Percentiles rank a stretch among this genome's conserved stretches.
phyloP scores from a whole-genome alignment of 2,113 vertebrate species.

The Cyanoderma ruficeps region DNA sequence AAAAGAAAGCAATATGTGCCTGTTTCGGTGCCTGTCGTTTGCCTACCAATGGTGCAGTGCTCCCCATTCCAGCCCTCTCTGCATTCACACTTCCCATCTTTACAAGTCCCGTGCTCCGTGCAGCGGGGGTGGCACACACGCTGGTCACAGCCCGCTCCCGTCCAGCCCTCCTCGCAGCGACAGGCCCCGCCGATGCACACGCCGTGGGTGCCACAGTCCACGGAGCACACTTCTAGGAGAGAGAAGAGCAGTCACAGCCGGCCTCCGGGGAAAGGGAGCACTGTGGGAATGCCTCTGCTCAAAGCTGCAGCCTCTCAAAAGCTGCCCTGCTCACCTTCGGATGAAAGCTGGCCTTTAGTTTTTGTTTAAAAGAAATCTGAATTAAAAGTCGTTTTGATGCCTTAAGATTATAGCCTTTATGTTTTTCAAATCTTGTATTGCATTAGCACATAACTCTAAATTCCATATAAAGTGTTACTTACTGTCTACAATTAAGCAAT shows the following conservation, averaged over 20 bases:
- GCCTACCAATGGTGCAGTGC: slow-evolving; percentile 99
- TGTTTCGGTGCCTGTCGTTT: slow-evolving; percentile 85
- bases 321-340: neutral
- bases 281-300: accelerated
- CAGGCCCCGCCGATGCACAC: slow-evolving; percentile 95
- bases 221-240: slow-evolving; percentile 93
- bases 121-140: slow-evolving; percentile 97
- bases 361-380: too few relatives aligned
- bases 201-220: slow-evolving; percentile 97
- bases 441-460: neutral
- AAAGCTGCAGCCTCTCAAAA: neutral
- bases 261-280: neutral
- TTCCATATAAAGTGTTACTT: neutral
- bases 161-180: slow-evolving; percentile 98
- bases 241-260: neutral
- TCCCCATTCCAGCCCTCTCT: slow-evolving; percentile 99
- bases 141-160: slow-evolving; percentile 93
- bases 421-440: neutral
- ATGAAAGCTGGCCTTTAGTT: too few relatives aligned
- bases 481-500: neutral
- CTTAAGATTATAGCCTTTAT: neutral
- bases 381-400: too few relatives aligned
- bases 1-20: slow-evolving; percentile 87
- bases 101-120: slow-evolving; percentile 98
- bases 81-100: slow-evolving; percentile 99